Evolutionary conservation across 2,113 vertebrate species (phyloP), one percentile per base, ranked within the genome.

Genomic region (Phalacrocorax carbo): DNA sequence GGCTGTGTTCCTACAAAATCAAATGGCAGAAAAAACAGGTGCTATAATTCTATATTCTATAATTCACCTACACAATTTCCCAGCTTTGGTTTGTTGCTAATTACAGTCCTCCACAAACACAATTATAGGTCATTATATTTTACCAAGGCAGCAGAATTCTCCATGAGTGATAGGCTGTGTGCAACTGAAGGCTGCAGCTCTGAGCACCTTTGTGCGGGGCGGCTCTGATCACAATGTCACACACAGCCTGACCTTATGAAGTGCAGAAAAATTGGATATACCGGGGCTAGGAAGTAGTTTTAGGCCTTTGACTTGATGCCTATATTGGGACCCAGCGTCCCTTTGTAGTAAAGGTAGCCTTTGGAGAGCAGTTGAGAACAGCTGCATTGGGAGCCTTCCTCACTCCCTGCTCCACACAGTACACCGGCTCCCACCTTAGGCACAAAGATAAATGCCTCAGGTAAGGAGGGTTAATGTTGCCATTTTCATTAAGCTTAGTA

Each of bases 401-500:
- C 54, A 4, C 38, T 75, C 66, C 44, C 52, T 5, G 20, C 70
- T 82, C 73, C 64, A 5, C 25, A 8, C 15, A 18, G 36, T 11
- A 29, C 29, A 6, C 13, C 21, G 38, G 20, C 42, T 96, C 34
- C 65, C 40, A 62, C 36, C 49, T 66, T 46, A 77, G 66, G 93
- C 54, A 90, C 34, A 70, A 95, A 94, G 75, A 65, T 95, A 95
- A 97, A 97, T 83, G 85, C 66, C 61, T 90, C 17, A 15, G 5
- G 62, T n/a, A 38, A 80, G 87, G 54, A 86, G 75, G n/a, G 49
- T 1, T 25, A 91, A 62, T 23, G 42, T 38, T 96, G 58, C 78
- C 70, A 61, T 97, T 97, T 96, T 95, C 76, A 92, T 93, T 93
- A 73, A 94, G 85, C 79, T 80, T 95, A 94, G 91, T 2, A 90